Evolutionary conservation across 30 jellyfish, hydroid and myxozoan genomes (phyloP).

Genomic region (Nemopilema nomurai): DNA sequence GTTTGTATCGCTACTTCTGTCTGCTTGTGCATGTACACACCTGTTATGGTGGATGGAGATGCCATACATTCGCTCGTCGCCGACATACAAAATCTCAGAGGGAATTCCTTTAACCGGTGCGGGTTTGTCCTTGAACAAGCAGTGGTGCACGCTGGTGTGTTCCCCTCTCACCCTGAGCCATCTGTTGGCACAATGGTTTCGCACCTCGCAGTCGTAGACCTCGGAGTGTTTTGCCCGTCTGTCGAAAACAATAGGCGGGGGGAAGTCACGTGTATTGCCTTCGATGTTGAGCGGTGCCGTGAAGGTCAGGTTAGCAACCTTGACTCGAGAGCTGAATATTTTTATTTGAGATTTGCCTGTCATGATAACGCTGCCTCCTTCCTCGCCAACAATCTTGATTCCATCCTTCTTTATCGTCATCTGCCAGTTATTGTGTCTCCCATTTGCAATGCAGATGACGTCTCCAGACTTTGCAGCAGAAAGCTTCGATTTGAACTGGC

Average conservation of each 20-base stretch:
- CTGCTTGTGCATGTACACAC: neutral
- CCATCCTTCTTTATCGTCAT: neutral
- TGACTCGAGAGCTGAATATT: neutral
- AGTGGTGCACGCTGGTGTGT: constrained; percentile 5
- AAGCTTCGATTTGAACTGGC: neutral
- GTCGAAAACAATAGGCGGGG: constrained; percentile 26
- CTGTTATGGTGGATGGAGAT: constrained; percentile 33
- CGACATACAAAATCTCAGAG: constrained; percentile 19
- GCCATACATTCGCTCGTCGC: constrained; percentile 10
- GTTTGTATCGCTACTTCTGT: neutral
- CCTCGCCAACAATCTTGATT: constrained; percentile 9
- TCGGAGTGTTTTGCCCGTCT: constrained; percentile 5
- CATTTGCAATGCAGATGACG: constrained; percentile 26
- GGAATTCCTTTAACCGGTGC: constrained; percentile 6
- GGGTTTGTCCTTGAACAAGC: constrained; percentile 26
- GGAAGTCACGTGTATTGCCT: constrained; percentile 3
- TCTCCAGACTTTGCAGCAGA: constrained; percentile 19
- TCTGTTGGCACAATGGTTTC: constrained; percentile 22
- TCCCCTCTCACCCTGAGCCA: constrained; percentile 44
- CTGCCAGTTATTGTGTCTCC: constrained; percentile 14
- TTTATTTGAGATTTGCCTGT: constrained; percentile 28
- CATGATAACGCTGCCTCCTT: constrained; percentile 13
- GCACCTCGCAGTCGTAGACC: constrained; percentile 3
- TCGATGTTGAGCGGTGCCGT: constrained; percentile 16
- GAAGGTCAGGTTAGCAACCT: constrained; percentile 6